Percentiles rank a stretch among this genome's conserved stretches.
Evolutionary conservation across 2,113 vertebrate genomes (phyloP).

Genomic region (Heterotilapia buettikoferi): DNA sequence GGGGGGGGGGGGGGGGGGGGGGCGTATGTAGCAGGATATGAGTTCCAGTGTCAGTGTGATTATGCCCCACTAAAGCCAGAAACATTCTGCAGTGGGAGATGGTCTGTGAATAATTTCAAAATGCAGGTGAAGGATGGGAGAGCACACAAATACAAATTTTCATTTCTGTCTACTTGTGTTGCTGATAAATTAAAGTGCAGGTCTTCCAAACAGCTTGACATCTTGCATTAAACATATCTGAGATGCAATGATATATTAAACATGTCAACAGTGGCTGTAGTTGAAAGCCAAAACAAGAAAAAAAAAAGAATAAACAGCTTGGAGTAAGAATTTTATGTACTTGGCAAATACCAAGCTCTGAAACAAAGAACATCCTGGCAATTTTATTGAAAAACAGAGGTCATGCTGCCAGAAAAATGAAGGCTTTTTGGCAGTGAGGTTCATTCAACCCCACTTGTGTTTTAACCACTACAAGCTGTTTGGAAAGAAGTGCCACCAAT

Average conservation of each 20-base stretch:
- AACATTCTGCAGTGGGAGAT: background rate
- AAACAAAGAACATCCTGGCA: background rate
- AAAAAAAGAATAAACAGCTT: background rate
- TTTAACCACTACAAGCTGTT: conserved; percentile 7
- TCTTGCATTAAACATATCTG: background rate
- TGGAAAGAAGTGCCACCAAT: conserved; percentile 9
- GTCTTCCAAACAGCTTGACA: background rate
- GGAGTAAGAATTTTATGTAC: background rate
- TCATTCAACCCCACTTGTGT: background rate
- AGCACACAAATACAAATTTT: background rate
- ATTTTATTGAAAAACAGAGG: background rate
- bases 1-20: background rate
- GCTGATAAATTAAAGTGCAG: background rate
- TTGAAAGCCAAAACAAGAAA: background rate
- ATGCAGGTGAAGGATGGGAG: background rate
- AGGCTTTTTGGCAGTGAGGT: background rate
- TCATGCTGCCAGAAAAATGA: background rate
- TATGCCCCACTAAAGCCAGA: background rate
- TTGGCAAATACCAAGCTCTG: background rate
- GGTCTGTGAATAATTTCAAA: background rate
- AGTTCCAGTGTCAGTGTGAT: conserved; percentile 9
- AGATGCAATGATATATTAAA: background rate
- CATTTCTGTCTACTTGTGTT: background rate
- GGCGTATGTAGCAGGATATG: conserved; percentile 29
- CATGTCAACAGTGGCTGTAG: background rate